Evolutionary conservation across 1,140 invertebrate genomes (phyloP).

Genomic region (Cephus cinctus): DNA sequence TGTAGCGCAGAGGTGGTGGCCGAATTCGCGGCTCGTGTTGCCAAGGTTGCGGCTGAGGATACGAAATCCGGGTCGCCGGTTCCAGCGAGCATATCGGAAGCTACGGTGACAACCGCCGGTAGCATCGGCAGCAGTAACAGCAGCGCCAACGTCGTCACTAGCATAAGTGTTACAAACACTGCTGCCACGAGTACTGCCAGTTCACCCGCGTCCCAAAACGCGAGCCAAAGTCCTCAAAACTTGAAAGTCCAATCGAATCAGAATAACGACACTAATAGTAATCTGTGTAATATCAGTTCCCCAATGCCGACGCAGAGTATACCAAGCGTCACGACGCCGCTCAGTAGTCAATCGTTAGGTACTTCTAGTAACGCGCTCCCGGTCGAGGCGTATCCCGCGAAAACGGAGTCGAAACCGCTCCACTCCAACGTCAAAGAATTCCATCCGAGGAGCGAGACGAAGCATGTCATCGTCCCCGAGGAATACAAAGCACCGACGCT

Average conservation of each 20-base stretch:
- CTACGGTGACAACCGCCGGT: conserved; percentile 12
- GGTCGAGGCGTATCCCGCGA: conserved; percentile 20
- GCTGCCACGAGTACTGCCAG: too few species aligned
- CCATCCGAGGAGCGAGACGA: conserved; percentile 30
- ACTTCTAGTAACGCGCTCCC: conserved; percentile 19
- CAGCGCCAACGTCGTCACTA: too few species aligned
- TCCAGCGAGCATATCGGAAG: conserved; percentile 5
- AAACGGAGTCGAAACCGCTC: conserved; percentile 33
- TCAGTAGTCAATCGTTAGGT: conserved; percentile 24
- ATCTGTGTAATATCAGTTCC: conserved; percentile 29
- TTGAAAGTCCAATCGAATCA: conserved; percentile 23
- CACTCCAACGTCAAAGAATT: conserved; percentile 32
- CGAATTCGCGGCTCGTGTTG: conserved; percentile 45
- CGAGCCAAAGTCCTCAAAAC: conserved; percentile 25
- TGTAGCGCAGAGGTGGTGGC: conserved; percentile 37
- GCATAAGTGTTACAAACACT: too few species aligned
- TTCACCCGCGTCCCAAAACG: conserved; percentile 19
- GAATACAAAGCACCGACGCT: conserved; percentile 12
- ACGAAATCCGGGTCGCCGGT: conserved; percentile 15
- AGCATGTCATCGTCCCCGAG: conserved; percentile 19
- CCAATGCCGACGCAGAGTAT: conserved; percentile 22
- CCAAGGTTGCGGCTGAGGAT: conserved; percentile 38
- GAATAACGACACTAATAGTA: conserved; percentile 26
- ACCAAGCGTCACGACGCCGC: conserved; percentile 17
- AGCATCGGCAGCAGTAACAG: too few species aligned